phyloP scores from a whole-genome alignment of 2,797 vertebrate species.

The Okamejei kenojei region DNA sequence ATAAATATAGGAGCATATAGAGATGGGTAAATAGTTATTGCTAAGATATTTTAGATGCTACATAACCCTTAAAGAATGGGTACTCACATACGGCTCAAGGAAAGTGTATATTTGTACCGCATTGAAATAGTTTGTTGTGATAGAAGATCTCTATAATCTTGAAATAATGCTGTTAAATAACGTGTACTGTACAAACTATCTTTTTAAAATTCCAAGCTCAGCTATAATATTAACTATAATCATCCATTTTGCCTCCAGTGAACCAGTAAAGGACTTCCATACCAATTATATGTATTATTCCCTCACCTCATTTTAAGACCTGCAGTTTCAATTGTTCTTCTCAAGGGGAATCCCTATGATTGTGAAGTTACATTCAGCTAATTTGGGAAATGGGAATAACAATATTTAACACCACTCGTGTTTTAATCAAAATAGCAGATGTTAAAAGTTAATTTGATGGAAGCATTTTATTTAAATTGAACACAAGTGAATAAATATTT shows the following conservation, averaged over 20 bases:
- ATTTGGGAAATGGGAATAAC: conserved; percentile 7
- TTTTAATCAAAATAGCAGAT: neutral
- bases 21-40: neutral
- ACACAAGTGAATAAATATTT: conserved; percentile 16
- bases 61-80: neutral
- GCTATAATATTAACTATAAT: neutral
- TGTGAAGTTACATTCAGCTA: neutral
- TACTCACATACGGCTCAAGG: neutral
- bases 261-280: neutral
- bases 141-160: neutral
- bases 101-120: neutral
- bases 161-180: neutral
- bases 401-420: neutral
- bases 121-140: neutral
- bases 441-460: conserved; percentile 5
- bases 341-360: conserved; percentile 3
- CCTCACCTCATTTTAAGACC: neutral
- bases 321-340: neutral
- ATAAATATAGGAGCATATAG: neutral
- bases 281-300: neutral
- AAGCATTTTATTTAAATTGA: neutral
- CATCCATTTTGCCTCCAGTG: neutral
- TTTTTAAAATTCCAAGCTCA: neutral
- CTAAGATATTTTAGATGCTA: neutral
- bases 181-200: neutral